Conservation (phyloP, 2,113 vertebrate genomes). For the Strix uralensis region DNA sequence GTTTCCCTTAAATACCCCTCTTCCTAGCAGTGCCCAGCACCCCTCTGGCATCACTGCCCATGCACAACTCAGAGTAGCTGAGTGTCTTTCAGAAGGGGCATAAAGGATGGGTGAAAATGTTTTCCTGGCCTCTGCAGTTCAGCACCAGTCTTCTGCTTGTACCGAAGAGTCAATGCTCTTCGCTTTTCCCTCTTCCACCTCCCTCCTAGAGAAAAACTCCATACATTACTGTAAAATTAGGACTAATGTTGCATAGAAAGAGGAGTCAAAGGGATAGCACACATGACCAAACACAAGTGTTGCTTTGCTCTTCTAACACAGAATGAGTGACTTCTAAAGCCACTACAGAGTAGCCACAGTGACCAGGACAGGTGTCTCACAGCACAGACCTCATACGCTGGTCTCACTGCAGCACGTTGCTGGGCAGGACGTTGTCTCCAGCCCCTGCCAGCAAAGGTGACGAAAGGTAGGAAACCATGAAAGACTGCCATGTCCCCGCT, state of each 20-base stretch:
- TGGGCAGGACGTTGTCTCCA: background rate
- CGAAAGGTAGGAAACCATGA: background rate
- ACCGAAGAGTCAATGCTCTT: background rate
- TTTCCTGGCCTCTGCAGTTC: background rate
- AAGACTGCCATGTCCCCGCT: background rate
- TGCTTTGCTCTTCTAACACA: background rate
- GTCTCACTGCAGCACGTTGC: background rate
- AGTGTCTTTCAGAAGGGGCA: background rate
- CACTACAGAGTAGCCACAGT: background rate
- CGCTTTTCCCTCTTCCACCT: background rate
- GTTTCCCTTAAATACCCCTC: background rate
- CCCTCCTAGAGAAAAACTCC: background rate
- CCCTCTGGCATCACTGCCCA: rapidly evolving
- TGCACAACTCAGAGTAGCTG: background rate
- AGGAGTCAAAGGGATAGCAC: background rate
- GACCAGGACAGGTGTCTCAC: background rate
- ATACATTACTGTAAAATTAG: background rate
- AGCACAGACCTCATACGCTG: rapidly evolving
- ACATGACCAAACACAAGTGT: background rate
- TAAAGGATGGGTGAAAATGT: background rate
- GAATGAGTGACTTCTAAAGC: background rate
- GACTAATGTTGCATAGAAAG: background rate
- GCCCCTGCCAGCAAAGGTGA: background rate
- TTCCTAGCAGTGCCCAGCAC: background rate
- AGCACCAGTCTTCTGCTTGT: background rate